Conservation (phyloP, 2,797 vertebrate species). For the Odontamblyopus lacepedii region DNA sequence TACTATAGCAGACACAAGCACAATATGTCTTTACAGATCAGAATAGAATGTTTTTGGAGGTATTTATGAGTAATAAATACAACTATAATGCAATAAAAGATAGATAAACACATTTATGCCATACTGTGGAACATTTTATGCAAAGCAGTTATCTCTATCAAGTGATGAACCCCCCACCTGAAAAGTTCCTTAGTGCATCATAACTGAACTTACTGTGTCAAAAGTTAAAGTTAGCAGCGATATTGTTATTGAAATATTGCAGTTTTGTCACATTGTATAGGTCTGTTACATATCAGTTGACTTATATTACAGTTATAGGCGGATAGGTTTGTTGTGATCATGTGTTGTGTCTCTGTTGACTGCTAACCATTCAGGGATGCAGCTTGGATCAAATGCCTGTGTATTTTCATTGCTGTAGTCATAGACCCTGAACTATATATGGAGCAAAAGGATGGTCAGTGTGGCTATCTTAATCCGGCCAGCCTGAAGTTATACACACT, state of each 20-base stretch:
- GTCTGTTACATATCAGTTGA: neutral
- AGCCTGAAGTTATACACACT: neutral
- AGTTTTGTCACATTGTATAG: neutral
- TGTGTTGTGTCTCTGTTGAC: neutral
- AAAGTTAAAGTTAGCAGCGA: too few species aligned
- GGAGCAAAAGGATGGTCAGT: constrained; percentile 11
- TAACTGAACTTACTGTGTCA: too few species aligned
- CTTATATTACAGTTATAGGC: neutral
- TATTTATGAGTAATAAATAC: too few species aligned
- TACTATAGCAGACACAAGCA: too few species aligned
- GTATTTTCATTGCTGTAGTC: constrained; percentile 36
- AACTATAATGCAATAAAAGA: too few species aligned
- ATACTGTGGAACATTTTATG: too few species aligned
- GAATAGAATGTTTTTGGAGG: too few species aligned
- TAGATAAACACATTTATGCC: too few species aligned
- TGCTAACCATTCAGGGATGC: neutral
- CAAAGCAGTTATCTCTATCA: too few species aligned
- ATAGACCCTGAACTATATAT: constrained; percentile 40
- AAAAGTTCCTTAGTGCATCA: too few species aligned
- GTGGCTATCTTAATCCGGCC: constrained; percentile 27
- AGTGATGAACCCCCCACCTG: too few species aligned
- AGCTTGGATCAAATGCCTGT: constrained; percentile 18
- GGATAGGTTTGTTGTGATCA: neutral
- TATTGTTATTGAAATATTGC: neutral
- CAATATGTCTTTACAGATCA: too few species aligned